phyloP scores from a whole-genome alignment of 2,888 invertebrate genomes.

The Athrips mouffetella region DNA sequence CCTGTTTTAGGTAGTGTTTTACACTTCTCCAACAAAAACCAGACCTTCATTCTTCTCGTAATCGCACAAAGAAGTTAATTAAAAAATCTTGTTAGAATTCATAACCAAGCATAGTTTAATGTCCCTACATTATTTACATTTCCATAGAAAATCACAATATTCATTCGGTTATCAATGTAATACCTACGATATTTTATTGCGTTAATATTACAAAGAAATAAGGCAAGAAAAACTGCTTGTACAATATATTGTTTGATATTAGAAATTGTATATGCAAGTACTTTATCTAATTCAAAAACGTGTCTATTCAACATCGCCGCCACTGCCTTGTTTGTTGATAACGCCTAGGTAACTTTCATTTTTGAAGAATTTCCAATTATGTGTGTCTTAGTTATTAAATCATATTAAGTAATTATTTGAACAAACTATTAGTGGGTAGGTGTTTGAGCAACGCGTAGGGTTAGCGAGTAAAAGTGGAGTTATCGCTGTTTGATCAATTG shows the following conservation, averaged over 20 bases:
- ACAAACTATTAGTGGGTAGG: background rate
- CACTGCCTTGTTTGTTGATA: no score
- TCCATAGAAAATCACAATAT: background rate
- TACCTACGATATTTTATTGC: background rate
- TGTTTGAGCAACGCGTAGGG: background rate
- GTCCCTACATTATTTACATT: no score
- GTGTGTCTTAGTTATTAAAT: background rate
- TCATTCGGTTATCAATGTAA: background rate
- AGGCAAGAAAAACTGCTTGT: background rate
- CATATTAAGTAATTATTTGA: constrained; percentile 1
- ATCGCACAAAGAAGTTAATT: no score
- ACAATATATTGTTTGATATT: background rate
- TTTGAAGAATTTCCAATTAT: background rate
- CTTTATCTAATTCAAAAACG: constrained; percentile 1
- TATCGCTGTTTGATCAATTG: background rate
- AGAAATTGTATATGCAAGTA: background rate
- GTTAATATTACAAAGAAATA: background rate
- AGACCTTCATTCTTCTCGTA: no score
- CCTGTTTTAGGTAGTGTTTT: no score
- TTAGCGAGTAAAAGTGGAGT: background rate
- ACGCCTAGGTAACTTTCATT: background rate
- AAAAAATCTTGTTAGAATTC: no score
- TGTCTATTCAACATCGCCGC: background rate
- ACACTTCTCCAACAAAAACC: no score
- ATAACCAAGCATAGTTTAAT: no score